phyloP scores from a whole-genome alignment of 2,888 invertebrate genomes.

The Neoaliturus tenellus region DNA sequence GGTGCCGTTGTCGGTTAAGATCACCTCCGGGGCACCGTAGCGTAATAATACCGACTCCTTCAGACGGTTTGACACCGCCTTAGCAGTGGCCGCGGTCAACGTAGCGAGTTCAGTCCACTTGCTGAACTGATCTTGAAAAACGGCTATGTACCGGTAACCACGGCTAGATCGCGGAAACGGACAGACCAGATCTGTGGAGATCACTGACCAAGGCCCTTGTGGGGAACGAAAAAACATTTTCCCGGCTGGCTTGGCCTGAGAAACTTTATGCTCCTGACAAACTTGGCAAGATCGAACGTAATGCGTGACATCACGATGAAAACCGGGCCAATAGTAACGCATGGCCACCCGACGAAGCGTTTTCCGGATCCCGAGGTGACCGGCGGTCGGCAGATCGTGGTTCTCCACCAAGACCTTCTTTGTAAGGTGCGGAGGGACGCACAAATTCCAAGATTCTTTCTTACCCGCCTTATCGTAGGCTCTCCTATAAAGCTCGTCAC shows the following conservation, averaged over 20 bases:
- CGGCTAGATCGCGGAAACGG: conserved; percentile 66
- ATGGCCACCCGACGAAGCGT: neutral
- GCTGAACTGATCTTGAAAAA: conserved; percentile 66
- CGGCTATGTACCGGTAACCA: conserved; percentile 63
- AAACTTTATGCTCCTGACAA: conserved; percentile 65
- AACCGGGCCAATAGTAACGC: neutral
- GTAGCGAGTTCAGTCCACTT: conserved; percentile 64
- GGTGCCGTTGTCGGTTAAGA: conserved; percentile 67
- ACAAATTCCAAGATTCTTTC: too few relatives aligned
- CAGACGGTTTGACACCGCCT: conserved; percentile 49
- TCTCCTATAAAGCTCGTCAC: too few relatives aligned
- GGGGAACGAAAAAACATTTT: conserved; percentile 61
- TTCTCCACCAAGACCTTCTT: neutral
- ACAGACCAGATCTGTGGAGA: conserved; percentile 67
- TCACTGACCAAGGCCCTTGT: conserved; percentile 65
- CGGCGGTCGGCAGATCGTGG: neutral
- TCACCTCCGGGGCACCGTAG: conserved; percentile 56
- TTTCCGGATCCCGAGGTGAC: conserved; percentile 25
- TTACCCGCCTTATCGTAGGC: too few relatives aligned
- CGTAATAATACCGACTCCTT: neutral
- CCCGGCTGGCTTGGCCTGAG: conserved; percentile 62
- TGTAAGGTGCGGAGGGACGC: too few relatives aligned
- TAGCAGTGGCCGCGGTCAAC: conserved; percentile 61
- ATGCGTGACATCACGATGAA: conserved; percentile 59
- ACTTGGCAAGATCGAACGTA: conserved; percentile 64